Base-by-base conservation (phyloP, 2,888 invertebrate species). In the Heliconius ethilla region DNA sequence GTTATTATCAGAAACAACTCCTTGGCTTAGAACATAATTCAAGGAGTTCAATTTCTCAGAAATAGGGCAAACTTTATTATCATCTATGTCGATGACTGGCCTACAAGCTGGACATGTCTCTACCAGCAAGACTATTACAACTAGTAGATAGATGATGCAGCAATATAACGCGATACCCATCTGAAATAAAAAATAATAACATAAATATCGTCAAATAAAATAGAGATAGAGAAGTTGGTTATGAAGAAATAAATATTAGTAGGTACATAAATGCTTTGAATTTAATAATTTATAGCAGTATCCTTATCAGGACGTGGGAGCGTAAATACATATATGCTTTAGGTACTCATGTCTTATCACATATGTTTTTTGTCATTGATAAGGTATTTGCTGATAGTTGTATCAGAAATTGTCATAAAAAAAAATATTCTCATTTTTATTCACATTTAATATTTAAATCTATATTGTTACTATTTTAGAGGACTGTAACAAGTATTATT, bases 1-100 rank as follows among this genome's bases (percentile, higher is more conserved):
- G 25, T 85, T 85, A 73, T 85, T 87, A 27, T 87, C 87, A 4
- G 88, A 87, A 7, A 89, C 82, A 0, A 88, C 78, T 2, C 87
- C 89, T 82, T 83, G 84, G 7, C 82, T 83, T 3, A 90, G 80
- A 62, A 84, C 72, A 70, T 86, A 87, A 73, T 87, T 84, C 33
- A 59, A 59, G 27, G 77, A 82, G 4, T 27, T 25, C 27, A 63
- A 63, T 27, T 83, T 82, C 1, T 80, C 84, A 13, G 84, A 75
- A 25, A 74, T 79, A 1, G 69, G 75, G 40, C 89, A 89, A 18
- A 83, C 67, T 0, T 86, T 73, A 5, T 84, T 81, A 33, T 74
- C 82, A 45, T 78, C 55, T 69, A 27, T 40, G 3, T 74, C 78
- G 25, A 78, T 79, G 11, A 40, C 29, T 22, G 80, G 82, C 65